phyloP scores from a whole-genome alignment of 2,113 vertebrate genomes.

The Enhydra lutris region DNA sequence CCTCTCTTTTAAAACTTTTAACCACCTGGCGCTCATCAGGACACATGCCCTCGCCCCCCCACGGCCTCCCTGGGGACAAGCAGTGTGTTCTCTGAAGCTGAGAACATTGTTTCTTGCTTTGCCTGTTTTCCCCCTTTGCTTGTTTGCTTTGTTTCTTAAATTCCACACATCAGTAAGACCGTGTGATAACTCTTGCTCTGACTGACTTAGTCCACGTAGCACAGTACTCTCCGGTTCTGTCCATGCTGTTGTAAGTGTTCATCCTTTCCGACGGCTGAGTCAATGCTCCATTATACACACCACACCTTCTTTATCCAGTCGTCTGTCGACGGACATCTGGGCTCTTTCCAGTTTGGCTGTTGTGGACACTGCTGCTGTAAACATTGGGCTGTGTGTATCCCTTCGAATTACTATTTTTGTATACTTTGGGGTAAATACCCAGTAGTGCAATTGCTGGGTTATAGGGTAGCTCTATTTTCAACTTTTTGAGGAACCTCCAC shows the following conservation, averaged over 20 bases:
- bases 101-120: background rate
- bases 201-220: background rate
- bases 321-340: background rate
- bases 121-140: background rate
- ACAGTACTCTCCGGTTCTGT: background rate
- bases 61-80: background rate
- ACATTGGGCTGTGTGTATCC: no score
- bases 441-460: no score
- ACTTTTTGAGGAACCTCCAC: no score
- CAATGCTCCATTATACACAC: background rate
- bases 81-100: background rate
- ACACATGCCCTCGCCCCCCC: accelerated
- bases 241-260: background rate
- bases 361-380: no score
- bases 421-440: no score
- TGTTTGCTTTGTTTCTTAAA: background rate
- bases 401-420: no score
- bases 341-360: background rate
- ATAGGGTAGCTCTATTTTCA: no score
- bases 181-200: background rate
- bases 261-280: background rate
- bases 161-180: background rate
- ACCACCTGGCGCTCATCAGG: background rate
- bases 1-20: background rate
- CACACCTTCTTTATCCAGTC: background rate